Percentiles rank a stretch among this genome's conserved stretches.
Conservation (phyloP, 2,888 invertebrate genomes). For the Volucella inflata region DNA sequence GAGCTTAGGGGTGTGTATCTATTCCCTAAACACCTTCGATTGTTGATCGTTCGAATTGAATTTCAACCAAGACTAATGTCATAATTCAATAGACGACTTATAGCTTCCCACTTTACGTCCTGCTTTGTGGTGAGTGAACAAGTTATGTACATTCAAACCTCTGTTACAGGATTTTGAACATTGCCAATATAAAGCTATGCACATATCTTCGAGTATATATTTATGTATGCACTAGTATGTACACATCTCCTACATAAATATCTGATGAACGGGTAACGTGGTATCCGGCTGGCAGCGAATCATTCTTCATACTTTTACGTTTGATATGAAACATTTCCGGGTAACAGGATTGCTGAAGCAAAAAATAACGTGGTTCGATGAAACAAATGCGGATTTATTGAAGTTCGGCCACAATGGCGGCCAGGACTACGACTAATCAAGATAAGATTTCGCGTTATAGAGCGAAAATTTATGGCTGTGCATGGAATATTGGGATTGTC, state of each 20-base stretch:
- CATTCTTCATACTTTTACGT: conserved; percentile 67
- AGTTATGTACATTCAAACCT: conserved; percentile 13
- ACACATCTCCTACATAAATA: conserved; percentile 12
- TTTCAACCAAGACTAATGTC: conserved; percentile 71
- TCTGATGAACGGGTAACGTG: conserved; percentile 11
- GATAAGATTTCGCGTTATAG: conserved; percentile 73
- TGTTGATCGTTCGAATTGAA: conserved; percentile 65
- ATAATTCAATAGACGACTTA: conserved; percentile 73
- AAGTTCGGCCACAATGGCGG: conserved; percentile 65
- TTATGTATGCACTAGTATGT: background rate
- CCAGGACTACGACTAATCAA: conserved; percentile 71
- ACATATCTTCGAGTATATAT: background rate
- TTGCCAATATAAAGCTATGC: conserved; percentile 14
- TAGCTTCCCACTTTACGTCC: conserved; percentile 39
- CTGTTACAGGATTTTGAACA: conserved; percentile 49
- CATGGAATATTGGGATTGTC: conserved; percentile 42
- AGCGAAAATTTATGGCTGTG: conserved; percentile 65
- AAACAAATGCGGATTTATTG: conserved; percentile 73
- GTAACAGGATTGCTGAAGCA: conserved; percentile 40
- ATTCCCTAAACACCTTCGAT: conserved; percentile 71
- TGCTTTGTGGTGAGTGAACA: conserved; percentile 23
- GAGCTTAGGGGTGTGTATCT: conserved; percentile 63
- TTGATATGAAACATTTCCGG: conserved; percentile 66
- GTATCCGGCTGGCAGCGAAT: conserved; percentile 40
- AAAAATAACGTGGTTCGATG: conserved; percentile 67